A percentile compares a stretch with the other conserved stretches of the same genome.
Evolutionary conservation across 92 coral and sea anemone species (phyloP).

Genomic region (Zoanthus sansibaricus): DNA sequence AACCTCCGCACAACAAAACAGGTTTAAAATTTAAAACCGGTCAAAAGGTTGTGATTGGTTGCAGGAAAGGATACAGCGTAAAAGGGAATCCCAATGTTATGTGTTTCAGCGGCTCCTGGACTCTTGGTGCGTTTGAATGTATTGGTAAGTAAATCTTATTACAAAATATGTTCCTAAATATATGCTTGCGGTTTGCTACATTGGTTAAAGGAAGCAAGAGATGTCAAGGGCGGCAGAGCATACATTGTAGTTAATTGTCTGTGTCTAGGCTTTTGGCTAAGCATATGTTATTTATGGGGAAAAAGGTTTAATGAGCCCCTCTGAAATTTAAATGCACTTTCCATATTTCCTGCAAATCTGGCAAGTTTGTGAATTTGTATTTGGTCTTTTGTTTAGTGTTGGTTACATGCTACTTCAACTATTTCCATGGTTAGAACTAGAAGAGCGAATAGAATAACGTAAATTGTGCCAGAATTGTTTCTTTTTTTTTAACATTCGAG

Average conservation of each 20-base stretch:
- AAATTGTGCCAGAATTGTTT: no score
- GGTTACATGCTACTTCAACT: neutral
- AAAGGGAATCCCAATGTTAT: conserved; percentile 57
- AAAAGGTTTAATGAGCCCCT: neutral
- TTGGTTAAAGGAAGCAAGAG: neutral
- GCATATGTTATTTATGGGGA: neutral
- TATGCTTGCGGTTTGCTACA: neutral
- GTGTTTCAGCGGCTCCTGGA: conserved; percentile 85
- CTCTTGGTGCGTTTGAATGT: conserved; percentile 81
- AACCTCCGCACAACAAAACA: conserved; percentile 43
- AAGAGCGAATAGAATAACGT: neutral
- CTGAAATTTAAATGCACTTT: neutral
- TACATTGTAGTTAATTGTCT: neutral
- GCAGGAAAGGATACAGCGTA: conserved; percentile 72
- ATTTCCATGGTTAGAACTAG: neutral
- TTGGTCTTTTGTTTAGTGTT: neutral
- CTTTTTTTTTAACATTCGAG: neutral
- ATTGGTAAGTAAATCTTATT: conserved; percentile 51
- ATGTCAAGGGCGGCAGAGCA: neutral
- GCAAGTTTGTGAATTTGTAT: neutral
- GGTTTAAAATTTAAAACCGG: conserved; percentile 69
- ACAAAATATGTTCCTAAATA: neutral
- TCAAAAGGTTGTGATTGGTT: conserved; percentile 66
- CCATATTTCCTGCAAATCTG: neutral
- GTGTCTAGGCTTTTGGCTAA: neutral